A percentile compares a stretch with the other conserved stretches of the same genome.
phyloP scores from a whole-genome alignment of 2,113 vertebrate genomes.

The Macquaria ambigua region DNA sequence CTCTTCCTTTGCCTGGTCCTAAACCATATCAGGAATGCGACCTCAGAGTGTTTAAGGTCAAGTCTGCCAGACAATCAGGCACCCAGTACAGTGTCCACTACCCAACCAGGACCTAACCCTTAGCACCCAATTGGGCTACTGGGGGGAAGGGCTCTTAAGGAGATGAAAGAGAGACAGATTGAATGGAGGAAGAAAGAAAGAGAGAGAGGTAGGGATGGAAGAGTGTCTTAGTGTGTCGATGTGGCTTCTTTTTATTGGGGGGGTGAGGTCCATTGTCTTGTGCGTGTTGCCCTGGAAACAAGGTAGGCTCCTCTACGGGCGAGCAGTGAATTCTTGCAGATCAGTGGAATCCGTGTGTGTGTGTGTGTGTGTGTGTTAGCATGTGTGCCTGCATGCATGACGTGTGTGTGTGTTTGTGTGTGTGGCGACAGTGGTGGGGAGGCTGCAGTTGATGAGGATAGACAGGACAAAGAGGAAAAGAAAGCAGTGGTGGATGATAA shows the following conservation, averaged over 20 bases:
- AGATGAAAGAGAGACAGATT: slow-evolving; percentile 62
- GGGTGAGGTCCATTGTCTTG: slow-evolving; percentile 73
- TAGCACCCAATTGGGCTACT: slow-evolving; percentile 21
- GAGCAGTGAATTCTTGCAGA: slow-evolving; percentile 73
- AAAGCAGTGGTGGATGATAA: slow-evolving; percentile 28
- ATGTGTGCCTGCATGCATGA: slow-evolving; percentile 23
- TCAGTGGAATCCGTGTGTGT: slow-evolving; percentile 41
- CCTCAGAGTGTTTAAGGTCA: slow-evolving; percentile 64
- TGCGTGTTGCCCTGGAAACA: slow-evolving; percentile 81
- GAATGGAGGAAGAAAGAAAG: slow-evolving; percentile 44
- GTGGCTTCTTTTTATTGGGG: slow-evolving; percentile 43
- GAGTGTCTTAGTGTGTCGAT: slow-evolving; percentile 51
- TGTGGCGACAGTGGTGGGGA: slow-evolving; percentile 37
- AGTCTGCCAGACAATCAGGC: slow-evolving; percentile 62
- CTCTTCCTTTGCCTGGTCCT: slow-evolving; percentile 47
- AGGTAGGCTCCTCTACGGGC: slow-evolving; percentile 63
- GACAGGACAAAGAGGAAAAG: slow-evolving; percentile 54
- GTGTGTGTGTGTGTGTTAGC: background rate
- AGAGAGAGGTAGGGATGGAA: slow-evolving; percentile 41
- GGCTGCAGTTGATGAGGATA: slow-evolving; percentile 37
- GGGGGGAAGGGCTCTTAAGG: slow-evolving; percentile 61
- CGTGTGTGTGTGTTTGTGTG: slow-evolving; percentile 35
- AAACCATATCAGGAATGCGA: slow-evolving; percentile 59
- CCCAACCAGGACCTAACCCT: slow-evolving; percentile 65
- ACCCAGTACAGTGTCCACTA: slow-evolving; percentile 75